Evolutionary conservation across 92 coral and sea anemone genomes (phyloP), one percentile per base, ranked within the genome.

Genomic region (Epizoanthus fatuus): DNA sequence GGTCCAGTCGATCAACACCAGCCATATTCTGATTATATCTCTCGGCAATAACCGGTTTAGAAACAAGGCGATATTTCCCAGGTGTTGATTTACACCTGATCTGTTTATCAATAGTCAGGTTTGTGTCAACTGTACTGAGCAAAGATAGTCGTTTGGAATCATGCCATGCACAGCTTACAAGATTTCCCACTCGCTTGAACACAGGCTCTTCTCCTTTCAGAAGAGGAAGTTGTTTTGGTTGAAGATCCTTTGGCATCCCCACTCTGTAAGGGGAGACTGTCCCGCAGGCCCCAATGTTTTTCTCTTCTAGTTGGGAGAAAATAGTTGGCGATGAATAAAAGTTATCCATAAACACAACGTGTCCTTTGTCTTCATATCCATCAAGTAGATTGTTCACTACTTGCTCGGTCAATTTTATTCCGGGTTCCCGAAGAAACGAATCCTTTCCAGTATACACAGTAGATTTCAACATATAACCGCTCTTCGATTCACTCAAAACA

Each of bases 101-200:
- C 63, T 51, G 49, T 76, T 93, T 93, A 32, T 89, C 96, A 72
- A 90, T 64, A 15, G 89, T 89, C 25, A 64, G 13, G 16, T 80
- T 63, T 17, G 86, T 90, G 85, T 93, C 86, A 54, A 80, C 44
- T 32, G 92, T 93, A 57, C 66, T 81, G 3, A 93, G 71, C 56
- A 93, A 74, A 9, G 64, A 49, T 11, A 93, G 68, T 17, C 81
- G 59, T 72, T 90, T 86, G 37, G 86, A 87, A 52, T 93, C 96
- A 79, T 93, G 91, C 94, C 96, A 93, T 3, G 92, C 92, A 84
- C 93, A 87, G n/a, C 88, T 92, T 37, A 93, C 55, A 53, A 93
- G 45, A 84, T 93, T 44, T 15, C 53, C 89, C 45, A n/a, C 53
- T 62, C 68, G 88, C 92, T 76, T 93, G 65, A 90, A 90, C 49